Evolutionary conservation across 2,888 invertebrate genomes (phyloP).

Genomic region (Pharmacophagus antenor): DNA sequence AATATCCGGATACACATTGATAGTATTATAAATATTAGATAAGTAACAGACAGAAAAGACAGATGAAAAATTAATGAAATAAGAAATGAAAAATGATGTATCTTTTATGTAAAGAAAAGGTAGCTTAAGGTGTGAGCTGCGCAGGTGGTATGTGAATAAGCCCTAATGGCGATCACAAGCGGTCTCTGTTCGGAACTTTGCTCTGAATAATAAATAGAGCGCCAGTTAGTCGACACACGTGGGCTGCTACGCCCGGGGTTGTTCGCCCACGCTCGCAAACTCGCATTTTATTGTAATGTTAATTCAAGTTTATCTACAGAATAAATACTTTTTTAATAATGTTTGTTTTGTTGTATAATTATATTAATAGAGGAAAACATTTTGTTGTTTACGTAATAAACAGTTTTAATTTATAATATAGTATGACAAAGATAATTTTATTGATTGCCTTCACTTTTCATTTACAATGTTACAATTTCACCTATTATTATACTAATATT

Average conservation of each 20-base stretch:
- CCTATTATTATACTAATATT: too few relatives aligned
- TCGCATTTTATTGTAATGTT: conserved; percentile 37
- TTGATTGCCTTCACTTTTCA: too few relatives aligned
- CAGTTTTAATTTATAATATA: too few relatives aligned
- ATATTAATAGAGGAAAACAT: too few relatives aligned
- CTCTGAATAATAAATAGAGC: conserved; percentile 58
- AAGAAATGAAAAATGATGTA: too few relatives aligned
- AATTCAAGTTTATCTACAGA: conserved; percentile 5
- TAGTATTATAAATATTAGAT: too few relatives aligned
- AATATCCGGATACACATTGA: too few relatives aligned
- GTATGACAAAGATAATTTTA: too few relatives aligned
- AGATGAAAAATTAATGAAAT: too few relatives aligned
- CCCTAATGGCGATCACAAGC: conserved; percentile 43
- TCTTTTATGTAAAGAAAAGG: neutral
- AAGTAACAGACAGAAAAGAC: too few relatives aligned
- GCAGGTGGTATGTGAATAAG: conserved; percentile 28
- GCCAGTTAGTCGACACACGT: conserved; percentile 45
- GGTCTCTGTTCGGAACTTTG: conserved; percentile 41
- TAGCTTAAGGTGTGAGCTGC: conserved; percentile 6
- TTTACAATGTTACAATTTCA: too few relatives aligned
- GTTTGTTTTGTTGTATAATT: neutral
- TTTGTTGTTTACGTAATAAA: too few relatives aligned
- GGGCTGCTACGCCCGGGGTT: conserved; percentile 37
- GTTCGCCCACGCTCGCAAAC: conserved; percentile 39
- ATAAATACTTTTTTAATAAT: neutral